Conservation (phyloP, 2,113 vertebrate species). For the Columba janthina region DNA sequence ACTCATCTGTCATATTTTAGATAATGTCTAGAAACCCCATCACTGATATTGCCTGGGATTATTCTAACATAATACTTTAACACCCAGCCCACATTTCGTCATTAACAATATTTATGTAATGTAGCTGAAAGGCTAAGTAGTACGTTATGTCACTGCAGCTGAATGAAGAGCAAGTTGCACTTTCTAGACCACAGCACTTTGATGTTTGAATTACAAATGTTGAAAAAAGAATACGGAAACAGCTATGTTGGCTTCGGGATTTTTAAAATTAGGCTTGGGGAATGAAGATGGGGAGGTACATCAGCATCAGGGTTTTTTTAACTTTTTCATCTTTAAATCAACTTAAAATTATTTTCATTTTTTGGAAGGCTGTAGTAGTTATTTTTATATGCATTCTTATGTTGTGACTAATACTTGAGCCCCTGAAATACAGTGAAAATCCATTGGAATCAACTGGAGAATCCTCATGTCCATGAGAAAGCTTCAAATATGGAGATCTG, state of each 20-base stretch:
- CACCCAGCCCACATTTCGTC: not conserved
- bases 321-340: not conserved
- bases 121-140: not conserved
- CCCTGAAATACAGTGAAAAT: not conserved
- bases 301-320: not conserved
- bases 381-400: not conserved
- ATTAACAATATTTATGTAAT: slow-evolving; percentile 6
- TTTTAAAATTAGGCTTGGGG: not conserved
- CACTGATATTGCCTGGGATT: not conserved
- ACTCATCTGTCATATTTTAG: not conserved
- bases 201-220: not conserved
- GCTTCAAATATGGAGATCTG: not conserved
- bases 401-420: not conserved
- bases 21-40: not conserved
- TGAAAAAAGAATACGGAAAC: not conserved
- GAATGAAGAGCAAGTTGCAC: not conserved
- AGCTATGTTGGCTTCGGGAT: not conserved
- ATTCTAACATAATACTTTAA: not conserved
- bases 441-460: not conserved
- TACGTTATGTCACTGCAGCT: not conserved
- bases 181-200: not conserved
- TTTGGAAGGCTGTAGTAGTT: not conserved
- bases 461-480: not conserved
- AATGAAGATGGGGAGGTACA: not conserved
- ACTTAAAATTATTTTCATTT: accelerated